Base-by-base conservation (phyloP, 1,140 invertebrate species). In the Pseudobourletiella spinata region DNA sequence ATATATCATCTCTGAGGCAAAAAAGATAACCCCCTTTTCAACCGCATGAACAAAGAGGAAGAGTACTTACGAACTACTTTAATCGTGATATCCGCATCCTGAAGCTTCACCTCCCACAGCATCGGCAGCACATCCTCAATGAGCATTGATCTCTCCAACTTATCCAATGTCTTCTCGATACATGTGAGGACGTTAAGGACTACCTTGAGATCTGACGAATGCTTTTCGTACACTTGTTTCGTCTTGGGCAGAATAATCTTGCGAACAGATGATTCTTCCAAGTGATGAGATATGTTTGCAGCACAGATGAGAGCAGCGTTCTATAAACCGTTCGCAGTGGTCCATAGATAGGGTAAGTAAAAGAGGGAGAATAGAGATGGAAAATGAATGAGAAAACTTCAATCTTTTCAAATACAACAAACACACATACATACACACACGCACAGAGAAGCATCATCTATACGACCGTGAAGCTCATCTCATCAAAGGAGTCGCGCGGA, bases 61-160 rank as follows among this genome's bases (percentile, higher is more conserved):
- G 57, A 30, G 54, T 30, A 66, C 70, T 70, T 64, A 71, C 69
- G 65, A 60, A 71, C 67, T 18, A 69, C 63, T 63, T 61, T 52
- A 73, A 79, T 75, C 28, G 80, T 72, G 55, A 82, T 77, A 42
- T 78, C 75, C 0, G 91, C 87, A 74, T 98, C 92, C 54, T 87
- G 85, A 26, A 94, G 81, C 25, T 65, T 69, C 57, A 93, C 88
- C 65, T 90, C 86, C 64, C 85, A 87, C n/a, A 98, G 78, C 58
- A 96, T 80, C 1, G 92, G 93, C 65, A 97, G 80, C 0, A 98
- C 89, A 66, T 94, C 88, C 68, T 96, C 93, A 64, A 94, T 83
- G 50, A 97, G 91, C 72, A 89, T 85, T 50, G 84, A 82, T 67
- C 89, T 86, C 65, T 96, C 91, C 58, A 98, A 78, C 57, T 89